Base-by-base conservation (phyloP, 2,113 vertebrate species). In the Herpetotheres cachinnans region DNA sequence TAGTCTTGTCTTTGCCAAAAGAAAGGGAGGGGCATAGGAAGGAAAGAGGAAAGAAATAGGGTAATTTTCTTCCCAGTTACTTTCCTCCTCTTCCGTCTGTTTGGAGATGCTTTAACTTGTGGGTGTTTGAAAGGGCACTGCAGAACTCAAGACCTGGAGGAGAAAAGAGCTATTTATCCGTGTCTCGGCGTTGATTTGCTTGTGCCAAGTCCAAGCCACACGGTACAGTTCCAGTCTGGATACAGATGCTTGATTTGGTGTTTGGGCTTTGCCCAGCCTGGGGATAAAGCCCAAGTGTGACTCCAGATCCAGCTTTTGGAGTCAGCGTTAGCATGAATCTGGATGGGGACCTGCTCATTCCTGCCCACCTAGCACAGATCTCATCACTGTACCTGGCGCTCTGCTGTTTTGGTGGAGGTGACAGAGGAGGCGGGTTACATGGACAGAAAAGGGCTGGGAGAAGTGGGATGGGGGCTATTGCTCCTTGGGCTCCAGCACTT, bases 181-280 rank as follows among this genome's bases (percentile, higher is more conserved):
- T 89, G 62, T 36, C 29, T 86, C 38, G 30, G 72, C 3, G 0
- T 4, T 80, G 7, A 54, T 82, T 91, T 78, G 1, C n/a, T 63
- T 59, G n/a, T 5, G 3, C 47, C 38, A 42, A 34, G 40, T 70
- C 40, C 71, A 47, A 67, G 25, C 52, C 46, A 13, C 50, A 8
- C 0, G 0, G 19, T 65, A 14, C 52, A 22, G 15, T 55, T 67
- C 56, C 54, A 58, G 11, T 11, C 42, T 76, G 49, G 49, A 13
- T 63, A 8, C 1, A 13, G 65, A 79, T 34, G 44, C 10, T 54
- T 36, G 46, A 16, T 85, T 38, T 82, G 50, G 40, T 61, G 56
- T 40, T 58, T 79, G 65, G 46, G 44, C 65, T 91, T 90, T 86
- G 12, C 44, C 80, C 49, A 59, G 30, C 30, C 20, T 66, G 29